Evolutionary conservation across 2,888 invertebrate species (phyloP).

Genomic region (Archips crataeganus): DNA sequence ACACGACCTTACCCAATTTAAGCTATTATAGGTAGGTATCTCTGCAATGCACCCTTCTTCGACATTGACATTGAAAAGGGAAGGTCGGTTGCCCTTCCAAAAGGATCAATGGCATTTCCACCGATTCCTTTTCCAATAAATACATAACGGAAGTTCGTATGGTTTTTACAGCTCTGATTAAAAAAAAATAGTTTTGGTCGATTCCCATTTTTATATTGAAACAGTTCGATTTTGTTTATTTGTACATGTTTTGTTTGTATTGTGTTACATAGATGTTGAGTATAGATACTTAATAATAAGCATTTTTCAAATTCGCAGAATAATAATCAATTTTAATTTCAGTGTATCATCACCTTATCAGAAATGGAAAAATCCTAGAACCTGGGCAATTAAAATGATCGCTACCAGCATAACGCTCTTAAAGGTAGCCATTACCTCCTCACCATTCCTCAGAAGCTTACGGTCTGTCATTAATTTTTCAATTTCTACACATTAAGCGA

Average conservation of each 20-base stretch:
- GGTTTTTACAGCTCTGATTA: background rate
- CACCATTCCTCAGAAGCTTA: background rate
- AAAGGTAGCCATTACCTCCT: background rate
- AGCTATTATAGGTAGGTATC: background rate
- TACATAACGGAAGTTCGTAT: background rate
- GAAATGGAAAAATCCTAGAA: background rate
- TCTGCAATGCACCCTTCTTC: background rate
- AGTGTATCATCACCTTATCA: too few species aligned
- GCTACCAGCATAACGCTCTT: background rate
- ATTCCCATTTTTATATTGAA: too few species aligned
- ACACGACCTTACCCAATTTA: background rate
- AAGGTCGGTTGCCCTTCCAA: background rate
- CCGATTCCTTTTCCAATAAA: background rate
- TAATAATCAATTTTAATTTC: too few species aligned
- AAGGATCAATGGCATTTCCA: background rate
- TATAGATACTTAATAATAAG: too few species aligned
- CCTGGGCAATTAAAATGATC: background rate
- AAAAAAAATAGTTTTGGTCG: too few species aligned
- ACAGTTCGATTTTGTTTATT: too few species aligned
- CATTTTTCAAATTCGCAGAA: too few species aligned
- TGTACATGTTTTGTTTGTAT: too few species aligned
- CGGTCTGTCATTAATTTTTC: background rate
- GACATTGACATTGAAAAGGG: slow-evolving; percentile 29
- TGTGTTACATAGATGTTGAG: too few species aligned
- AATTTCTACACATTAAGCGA: background rate